These are phyloP conservation scores for Enteromius mattozi DNA, from an alignment of 2,797 vertebrate species.

Conservation along the genomic window DNA sequence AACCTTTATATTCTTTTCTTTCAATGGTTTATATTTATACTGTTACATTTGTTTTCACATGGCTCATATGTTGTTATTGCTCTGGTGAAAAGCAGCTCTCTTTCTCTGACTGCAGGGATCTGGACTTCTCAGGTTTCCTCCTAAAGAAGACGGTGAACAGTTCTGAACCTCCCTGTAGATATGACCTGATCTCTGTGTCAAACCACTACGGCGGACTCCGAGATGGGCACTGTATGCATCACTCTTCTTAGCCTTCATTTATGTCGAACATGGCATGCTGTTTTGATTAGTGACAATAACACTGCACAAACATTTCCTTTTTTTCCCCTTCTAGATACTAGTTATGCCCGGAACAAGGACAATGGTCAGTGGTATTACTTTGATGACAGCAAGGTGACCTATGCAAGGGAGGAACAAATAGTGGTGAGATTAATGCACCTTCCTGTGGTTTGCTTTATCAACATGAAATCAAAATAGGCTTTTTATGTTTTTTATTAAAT, in stretches of 20 bases:
- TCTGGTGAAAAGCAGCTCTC: neutral
- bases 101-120: slow-evolving; percentile 73
- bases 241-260: neutral
- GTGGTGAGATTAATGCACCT: slow-evolving; percentile 75
- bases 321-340: slow-evolving; percentile 78
- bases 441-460: neutral
- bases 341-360: slow-evolving; percentile 87
- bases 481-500: neutral
- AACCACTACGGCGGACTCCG: slow-evolving; percentile 89
- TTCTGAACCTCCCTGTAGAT: slow-evolving; percentile 81
- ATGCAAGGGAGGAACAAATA: slow-evolving; percentile 84
- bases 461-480: slow-evolving; percentile 6
- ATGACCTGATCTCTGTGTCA: slow-evolving; percentile 89
- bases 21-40: neutral
- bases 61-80: neutral
- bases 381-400: slow-evolving; percentile 89
- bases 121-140: slow-evolving; percentile 86
- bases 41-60: neutral
- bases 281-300: neutral
- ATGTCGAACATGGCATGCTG: neutral
- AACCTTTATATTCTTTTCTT: neutral
- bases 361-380: slow-evolving; percentile 90
- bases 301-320: neutral
- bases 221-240: slow-evolving; percentile 86
- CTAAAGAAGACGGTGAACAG: slow-evolving; percentile 77